Evolutionary conservation across 1,140 invertebrate genomes (phyloP), one percentile per base, ranked within the genome.

Genomic region (Drepana arcuata): DNA sequence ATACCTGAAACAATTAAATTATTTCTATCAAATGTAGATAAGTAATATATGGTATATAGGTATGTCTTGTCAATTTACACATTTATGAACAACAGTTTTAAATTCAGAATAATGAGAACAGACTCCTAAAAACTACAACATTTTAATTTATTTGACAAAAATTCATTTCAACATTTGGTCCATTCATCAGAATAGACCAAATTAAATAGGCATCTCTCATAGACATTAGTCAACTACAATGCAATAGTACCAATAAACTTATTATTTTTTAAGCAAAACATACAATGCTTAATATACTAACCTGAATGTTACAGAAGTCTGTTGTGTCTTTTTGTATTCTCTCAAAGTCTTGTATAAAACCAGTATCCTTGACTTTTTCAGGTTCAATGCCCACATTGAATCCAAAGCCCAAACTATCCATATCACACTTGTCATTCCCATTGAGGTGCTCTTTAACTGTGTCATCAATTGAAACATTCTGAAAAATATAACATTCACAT

Each of bases 301-400:
- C 82, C 71, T 83, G 77, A 64, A 84, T 77, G 57, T 84, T 77
- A 42, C 83, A 83, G 54, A 84, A 83, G 49, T 84, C 83, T 36
- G 78, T 84, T 18, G 83, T 84, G 49, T 84, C 80, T 50, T 83
- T 83, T 41, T 84, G 83, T 64, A 84, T 82, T 46, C 83, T 77
- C 37, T 83, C 83, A 54, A 83, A 75, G 41, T 84, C 79, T 44
- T 82, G 60, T 48, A 79, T 69, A n/a, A 79, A 46, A 34, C 46
- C 49, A 38, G 45, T 64, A 26, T 75, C 69, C 39, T 65, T 73
- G 26, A 61, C 59, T 48, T 79, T 78, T 26, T 77, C 72, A 39
- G 69, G 47, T 42, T 77, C 77, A 57, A 63, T 57, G 43, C 63
- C 64, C 16, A 80, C 71, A 65, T 61, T 69, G 49, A 77, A 80